These are phyloP conservation scores for Lindbergichthys nudifrons DNA, from an alignment of 2,797 vertebrate genomes.

Conservation along the genomic window DNA sequence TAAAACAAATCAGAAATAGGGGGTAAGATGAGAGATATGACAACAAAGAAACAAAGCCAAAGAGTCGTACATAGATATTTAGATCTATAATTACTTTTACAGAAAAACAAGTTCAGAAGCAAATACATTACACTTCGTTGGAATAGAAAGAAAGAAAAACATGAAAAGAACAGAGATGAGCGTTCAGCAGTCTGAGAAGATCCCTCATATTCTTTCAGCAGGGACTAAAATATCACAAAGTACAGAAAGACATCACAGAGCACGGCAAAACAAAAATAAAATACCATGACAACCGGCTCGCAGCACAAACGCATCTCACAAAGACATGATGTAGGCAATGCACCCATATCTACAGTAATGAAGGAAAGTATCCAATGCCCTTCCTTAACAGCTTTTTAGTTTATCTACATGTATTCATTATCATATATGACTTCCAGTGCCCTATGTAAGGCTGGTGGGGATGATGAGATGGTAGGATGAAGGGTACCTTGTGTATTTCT, in stretches of 20 bases:
- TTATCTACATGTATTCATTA: neutral
- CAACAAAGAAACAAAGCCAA: conserved; percentile 25
- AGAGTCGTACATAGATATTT: conserved; percentile 37
- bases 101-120: conserved; percentile 49
- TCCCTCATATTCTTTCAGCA: conserved; percentile 69
- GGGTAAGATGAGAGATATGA: conserved; percentile 22
- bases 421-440: neutral
- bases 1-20: neutral
- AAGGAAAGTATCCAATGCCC: conserved; percentile 42
- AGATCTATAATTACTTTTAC: conserved; percentile 49
- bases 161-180: conserved; percentile 55
- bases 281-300: conserved; percentile 76
- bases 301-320: conserved; percentile 67
- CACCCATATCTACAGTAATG: conserved; percentile 45
- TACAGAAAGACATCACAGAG: conserved; percentile 61
- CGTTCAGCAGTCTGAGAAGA: conserved; percentile 49
- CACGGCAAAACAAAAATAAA: conserved; percentile 73
- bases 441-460: conserved; percentile 36
- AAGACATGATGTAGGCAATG: conserved; percentile 58
- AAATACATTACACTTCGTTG: conserved; percentile 42
- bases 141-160: conserved; percentile 43
- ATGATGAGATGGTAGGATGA: conserved; percentile 65
- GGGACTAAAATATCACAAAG: conserved; percentile 72
- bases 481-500: conserved; percentile 86
- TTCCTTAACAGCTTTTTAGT: conserved; percentile 39